Evolutionary conservation across 2,113 vertebrate genomes (phyloP), one percentile per base, ranked within the genome.

Genomic region (Chloebia gouldiae): DNA sequence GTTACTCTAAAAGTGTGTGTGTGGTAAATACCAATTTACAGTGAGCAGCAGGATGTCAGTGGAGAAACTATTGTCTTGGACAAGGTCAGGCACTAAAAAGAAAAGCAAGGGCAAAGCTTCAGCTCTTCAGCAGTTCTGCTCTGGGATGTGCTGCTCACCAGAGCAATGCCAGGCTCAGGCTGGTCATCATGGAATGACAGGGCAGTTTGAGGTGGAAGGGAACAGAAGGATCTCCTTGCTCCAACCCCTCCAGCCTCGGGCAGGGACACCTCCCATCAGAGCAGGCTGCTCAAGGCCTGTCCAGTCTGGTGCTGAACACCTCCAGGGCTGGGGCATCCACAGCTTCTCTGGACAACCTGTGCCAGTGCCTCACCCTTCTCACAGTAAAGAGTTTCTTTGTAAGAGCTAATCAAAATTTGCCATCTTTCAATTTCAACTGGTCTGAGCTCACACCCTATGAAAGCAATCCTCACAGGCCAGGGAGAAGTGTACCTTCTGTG

Each of bases 401-500:
- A 33, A 14, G 49, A 54, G 31, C 25, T 33, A 24, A 37, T 28
- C 40, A 63, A 33, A 42, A 49, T 42, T 42, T 56, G 31, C 42
- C 31, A 4, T 70, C 8, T 37, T 44, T 70, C 22, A 42, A 12
- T 20, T 77, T 42, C 56, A 63, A 63, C 25, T 37, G 40, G 3
- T 42, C 40, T 77, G 35, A 83, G 31, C 51, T 45, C 16, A 20
- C 1, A 2, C 19, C 17, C 11, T 70, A 3, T 66, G 39, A 54
- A 78, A 57, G 10, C 6, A 59, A 9, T 31, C 6, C 45, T 15
- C 20, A 10, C 23, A 30, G 33, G 25, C 13, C 16, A 42, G 44
- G 13, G 51, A 78, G 57, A 35, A 81, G 3, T 1, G 2, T 30
- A 7, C 1, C 1, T 9, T 35, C 20, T 56, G 1, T 21, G 37